Base-by-base conservation (phyloP, 2,797 vertebrate genomes). In the Esox lucius region DNA sequence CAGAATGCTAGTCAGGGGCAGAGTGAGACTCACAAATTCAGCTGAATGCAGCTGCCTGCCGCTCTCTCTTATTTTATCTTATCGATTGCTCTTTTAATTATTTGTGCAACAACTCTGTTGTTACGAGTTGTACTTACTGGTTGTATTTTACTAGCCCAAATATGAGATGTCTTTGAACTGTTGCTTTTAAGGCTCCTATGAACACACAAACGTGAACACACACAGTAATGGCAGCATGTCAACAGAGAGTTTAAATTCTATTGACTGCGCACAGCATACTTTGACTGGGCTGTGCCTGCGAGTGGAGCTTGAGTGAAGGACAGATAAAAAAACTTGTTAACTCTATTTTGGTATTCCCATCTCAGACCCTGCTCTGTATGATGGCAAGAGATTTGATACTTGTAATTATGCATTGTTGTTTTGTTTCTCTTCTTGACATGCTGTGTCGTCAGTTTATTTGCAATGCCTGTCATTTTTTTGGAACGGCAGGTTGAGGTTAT, bases 81-180 rank as follows among this genome's bases (percentile, higher is more conserved):
- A 68, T 81, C 76, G 62, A 51, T 68, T 56, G 39, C 4, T 31
- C 42, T 26, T n/a, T 49, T 39, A 13, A 46, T 46, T 49, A 19
- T 19, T 51, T 51, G 48, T 51, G n/a, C 53, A 9, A 9, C n/a
- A 0, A 9, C 0, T 72, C 33, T 80, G 68, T 71, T 80, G 68
- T 71, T 64, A n/a, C 12, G 11, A 42, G 42, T 77, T 82, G 5
- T 73, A 12, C n/a, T 22, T 76, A 76, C 48, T 56, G 5, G 5
- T 39, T 39, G 35, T 39, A 39, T 39, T 39, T 39, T 39, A 6
- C 28, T 46, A 0, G 19, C 49, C 12, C 67, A 31, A 74, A 75
- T 80, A 2, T 17, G 75, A 71, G 71, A 17, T 15, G 1, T 24
- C 42, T 65, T 0, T 0, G 33, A 26, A 70, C 35, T 19, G 39